Percentiles rank a stretch among this genome's conserved stretches.
These are phyloP conservation scores for Origma solitaria DNA, from an alignment of 2,113 vertebrate species.

Conservation along the genomic window DNA sequence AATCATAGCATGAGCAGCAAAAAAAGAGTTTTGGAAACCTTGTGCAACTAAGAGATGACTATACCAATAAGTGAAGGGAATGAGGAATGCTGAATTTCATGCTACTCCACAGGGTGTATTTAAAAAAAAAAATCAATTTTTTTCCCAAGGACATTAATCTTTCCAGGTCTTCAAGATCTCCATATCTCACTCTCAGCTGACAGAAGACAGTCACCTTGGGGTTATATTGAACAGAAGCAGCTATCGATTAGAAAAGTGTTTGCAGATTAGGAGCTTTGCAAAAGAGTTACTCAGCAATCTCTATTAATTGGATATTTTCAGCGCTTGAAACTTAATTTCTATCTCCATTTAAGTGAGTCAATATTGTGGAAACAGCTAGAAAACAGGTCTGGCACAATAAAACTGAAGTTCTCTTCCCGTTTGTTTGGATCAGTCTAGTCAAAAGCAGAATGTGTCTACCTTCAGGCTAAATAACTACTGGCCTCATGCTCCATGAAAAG, in stretches of 20 bases:
- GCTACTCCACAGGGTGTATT: neutral
- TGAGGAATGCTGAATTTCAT: neutral
- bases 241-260: conserved; percentile 39
- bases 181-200: neutral
- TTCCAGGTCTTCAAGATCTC: neutral
- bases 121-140: neutral
- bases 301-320: conserved; percentile 46
- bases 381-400: neutral
- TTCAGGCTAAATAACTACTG: neutral
- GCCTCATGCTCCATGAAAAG: neutral
- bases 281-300: conserved; percentile 52
- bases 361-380: conserved; percentile 40
- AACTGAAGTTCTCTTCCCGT: neutral
- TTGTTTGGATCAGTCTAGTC: neutral
- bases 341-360: conserved; percentile 26
- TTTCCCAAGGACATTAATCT: neutral
- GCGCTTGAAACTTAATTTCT: conserved; percentile 30
- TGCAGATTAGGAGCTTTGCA: conserved; percentile 46
- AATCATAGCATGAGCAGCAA: neutral
- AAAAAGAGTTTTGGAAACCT: neutral
- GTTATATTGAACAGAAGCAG: conserved; percentile 24
- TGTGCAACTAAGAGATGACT: neutral
- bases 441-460: neutral
- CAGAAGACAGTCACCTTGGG: conserved; percentile 31
- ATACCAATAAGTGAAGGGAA: neutral